Base-by-base conservation (phyloP, 2,113 vertebrate genomes). In the Tamias sibiricus region DNA sequence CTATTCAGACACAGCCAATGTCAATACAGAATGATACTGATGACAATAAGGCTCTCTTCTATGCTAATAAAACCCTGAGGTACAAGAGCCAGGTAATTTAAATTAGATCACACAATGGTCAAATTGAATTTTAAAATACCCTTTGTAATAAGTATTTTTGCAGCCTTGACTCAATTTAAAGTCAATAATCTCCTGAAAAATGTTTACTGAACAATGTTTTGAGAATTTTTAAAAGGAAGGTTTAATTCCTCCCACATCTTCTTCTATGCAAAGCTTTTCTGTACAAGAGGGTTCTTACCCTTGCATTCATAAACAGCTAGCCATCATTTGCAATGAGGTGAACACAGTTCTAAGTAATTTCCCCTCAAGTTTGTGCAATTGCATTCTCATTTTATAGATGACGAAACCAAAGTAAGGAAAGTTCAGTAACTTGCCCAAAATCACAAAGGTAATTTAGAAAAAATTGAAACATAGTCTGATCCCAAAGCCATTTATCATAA, bases 21-120 rank as follows among this genome's bases (percentile, higher is more conserved):
- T 22, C n/a, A 91, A 37, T 81, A 95, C 86, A 62, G 47, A 49
- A 93, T 77, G 82, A 66, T 12, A 90, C 32, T 49, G 66, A 35
- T 72, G 8, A 85, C 42, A 37, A 95, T 22, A 64, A 93, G 0
- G 2, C 83, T 49, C 59, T 88, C 86, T 81, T 94, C 85, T 83
- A 93, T 80, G 20, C 49, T 91, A 95, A 92, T 68, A 66, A 86
- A 90, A 62, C 28, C 37, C 0, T 82, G 0, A 54, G 35, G 22
- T 86, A 37, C 96, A 97, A 97, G 20, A 59, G 11, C 68, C 9
- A 96, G 62, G 0, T 3, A 90, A 42, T 91, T 95, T 96, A 94
- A 97, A 52, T 82, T 96, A 80, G 59, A 87, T 52, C 69, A 92
- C 47, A 35, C 8, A 94, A 87, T 92, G 69, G 95, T 90, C 19